Percentiles rank a stretch among this genome's conserved stretches.
Conservation (phyloP, 2,797 vertebrate species). For the Megaceryle alcyon region DNA sequence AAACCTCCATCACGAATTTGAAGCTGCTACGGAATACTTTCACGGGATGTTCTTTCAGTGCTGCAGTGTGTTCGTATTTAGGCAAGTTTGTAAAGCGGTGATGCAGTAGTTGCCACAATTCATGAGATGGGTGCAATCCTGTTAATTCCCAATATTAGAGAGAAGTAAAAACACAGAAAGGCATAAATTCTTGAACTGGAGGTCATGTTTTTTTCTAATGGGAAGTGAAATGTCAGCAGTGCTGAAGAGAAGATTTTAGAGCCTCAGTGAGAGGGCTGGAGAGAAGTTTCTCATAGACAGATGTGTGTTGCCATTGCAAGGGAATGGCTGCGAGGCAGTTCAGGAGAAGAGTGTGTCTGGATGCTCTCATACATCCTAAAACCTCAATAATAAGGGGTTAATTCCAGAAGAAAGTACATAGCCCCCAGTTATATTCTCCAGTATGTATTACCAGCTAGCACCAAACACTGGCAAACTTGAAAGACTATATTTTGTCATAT, state of each 20-base stretch:
- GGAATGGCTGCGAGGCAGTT: neutral
- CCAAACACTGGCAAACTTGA: slow-evolving; percentile 36
- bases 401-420: slow-evolving; percentile 7
- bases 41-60: neutral
- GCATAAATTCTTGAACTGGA: slow-evolving; percentile 12
- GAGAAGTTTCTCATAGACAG: neutral
- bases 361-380: neutral
- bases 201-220: neutral
- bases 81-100: neutral
- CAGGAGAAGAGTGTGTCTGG: neutral
- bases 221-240: neutral
- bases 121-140: neutral
- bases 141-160: neutral
- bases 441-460: slow-evolving; percentile 25
- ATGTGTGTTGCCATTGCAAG: neutral
- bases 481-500: slow-evolving; percentile 26
- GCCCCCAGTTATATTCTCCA: neutral
- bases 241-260: neutral
- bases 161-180: slow-evolving; percentile 4
- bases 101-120: neutral
- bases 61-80: neutral
- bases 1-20: neutral
- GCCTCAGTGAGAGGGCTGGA: neutral
- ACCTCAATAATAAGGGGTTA: neutral
- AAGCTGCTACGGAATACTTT: neutral